Evolutionary conservation across 1,140 invertebrate species (phyloP).

Genomic region (Ruditapes philippinarum): DNA sequence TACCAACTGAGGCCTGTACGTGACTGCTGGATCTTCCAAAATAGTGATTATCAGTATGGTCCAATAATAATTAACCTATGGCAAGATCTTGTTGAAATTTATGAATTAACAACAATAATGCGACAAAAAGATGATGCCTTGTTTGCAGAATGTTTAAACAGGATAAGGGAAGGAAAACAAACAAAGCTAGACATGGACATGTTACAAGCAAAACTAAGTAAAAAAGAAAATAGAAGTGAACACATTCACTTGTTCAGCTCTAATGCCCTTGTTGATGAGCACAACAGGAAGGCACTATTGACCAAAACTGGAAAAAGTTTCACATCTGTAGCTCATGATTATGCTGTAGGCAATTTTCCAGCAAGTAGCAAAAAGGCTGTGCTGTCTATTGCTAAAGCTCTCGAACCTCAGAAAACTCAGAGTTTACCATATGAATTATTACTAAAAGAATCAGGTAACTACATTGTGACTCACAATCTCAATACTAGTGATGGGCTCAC

Average conservation of each 20-base stretch:
- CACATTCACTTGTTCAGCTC: conserved; percentile 46
- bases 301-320: neutral
- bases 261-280: conserved; percentile 56
- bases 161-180: conserved; percentile 38
- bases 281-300: conserved; percentile 8
- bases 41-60: neutral
- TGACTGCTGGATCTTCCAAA: conserved; percentile 22
- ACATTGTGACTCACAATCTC: conserved; percentile 58
- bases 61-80: conserved; percentile 8
- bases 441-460: conserved; percentile 48
- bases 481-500: conserved; percentile 61
- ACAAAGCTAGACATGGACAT: conserved; percentile 14
- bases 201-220: neutral
- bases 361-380: neutral
- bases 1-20: conserved; percentile 25
- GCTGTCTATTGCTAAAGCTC: conserved; percentile 22
- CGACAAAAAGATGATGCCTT: conserved; percentile 64
- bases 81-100: neutral
- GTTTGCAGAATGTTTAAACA: conserved; percentile 27
- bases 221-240: neutral
- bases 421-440: conserved; percentile 23
- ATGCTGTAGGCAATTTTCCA: conserved; percentile 27
- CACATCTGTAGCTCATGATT: conserved; percentile 26
- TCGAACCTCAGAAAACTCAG: conserved; percentile 61
- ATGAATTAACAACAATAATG: conserved; percentile 42